Evolutionary conservation across 2,888 invertebrate species (phyloP).

Genomic region (Drosophila tanythrix): DNA sequence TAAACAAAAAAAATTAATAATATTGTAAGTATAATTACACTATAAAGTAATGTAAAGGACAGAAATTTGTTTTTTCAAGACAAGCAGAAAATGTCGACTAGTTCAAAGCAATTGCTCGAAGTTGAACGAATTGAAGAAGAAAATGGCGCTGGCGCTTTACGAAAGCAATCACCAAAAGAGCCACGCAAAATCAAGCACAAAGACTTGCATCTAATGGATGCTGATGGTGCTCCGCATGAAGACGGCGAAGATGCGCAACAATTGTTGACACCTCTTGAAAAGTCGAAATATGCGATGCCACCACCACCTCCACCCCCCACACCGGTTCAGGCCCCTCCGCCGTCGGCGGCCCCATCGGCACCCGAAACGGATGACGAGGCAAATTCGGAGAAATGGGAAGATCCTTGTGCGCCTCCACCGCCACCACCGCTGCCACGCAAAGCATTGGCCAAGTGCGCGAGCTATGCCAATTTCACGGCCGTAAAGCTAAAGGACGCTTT

Average conservation of each 20-base stretch:
- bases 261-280: constrained; percentile 51
- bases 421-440: constrained; percentile 67
- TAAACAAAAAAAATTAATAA: constrained; percentile 2
- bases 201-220: constrained; percentile 36
- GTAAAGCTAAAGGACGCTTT: constrained; percentile 66
- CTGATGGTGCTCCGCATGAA: constrained; percentile 22
- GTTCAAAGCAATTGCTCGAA: constrained; percentile 63
- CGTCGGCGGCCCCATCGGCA: constrained; percentile 19
- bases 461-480: constrained; percentile 57
- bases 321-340: constrained; percentile 61
- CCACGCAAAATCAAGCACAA: constrained; percentile 44
- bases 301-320: constrained; percentile 80
- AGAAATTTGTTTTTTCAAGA: neutral
- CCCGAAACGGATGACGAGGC: constrained; percentile 60
- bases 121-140: constrained; percentile 58
- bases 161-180: constrained; percentile 45
- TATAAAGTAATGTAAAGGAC: neutral
- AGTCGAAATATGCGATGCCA: constrained; percentile 53
- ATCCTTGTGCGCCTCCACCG: constrained; percentile 67
- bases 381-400: constrained; percentile 67
- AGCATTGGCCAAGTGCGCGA: constrained; percentile 23
- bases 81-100: constrained; percentile 51
- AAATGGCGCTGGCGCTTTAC: constrained; percentile 81
- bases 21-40: constrained; percentile 33
- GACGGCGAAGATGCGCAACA: constrained; percentile 34